phyloP scores from a whole-genome alignment of 2,888 invertebrate species.

The Drosophila algonquin region DNA sequence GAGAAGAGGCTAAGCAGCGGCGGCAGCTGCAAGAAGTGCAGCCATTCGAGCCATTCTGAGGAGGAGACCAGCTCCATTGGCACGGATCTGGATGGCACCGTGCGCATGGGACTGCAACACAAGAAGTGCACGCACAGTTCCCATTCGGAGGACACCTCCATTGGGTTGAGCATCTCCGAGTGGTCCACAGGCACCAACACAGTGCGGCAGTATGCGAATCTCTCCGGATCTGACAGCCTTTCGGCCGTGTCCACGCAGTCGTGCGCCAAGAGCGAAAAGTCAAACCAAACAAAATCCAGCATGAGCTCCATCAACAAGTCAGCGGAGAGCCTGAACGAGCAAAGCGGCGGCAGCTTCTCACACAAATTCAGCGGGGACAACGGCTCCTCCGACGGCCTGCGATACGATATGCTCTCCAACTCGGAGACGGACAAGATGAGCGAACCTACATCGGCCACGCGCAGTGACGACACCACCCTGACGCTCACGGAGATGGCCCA shows the following conservation, averaged over 20 bases:
- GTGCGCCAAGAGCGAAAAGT: constrained; percentile 87
- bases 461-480: constrained; percentile 91
- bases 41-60: constrained; percentile 90
- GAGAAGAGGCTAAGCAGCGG: constrained; percentile 85
- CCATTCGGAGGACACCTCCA: constrained; percentile 94
- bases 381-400: constrained; percentile 83
- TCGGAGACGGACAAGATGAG: constrained; percentile 86
- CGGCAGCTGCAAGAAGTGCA: constrained; percentile 86
- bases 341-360: constrained; percentile 82
- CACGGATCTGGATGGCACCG: constrained; percentile 92
- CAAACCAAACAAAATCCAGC: constrained; percentile 85
- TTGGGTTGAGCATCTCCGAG: constrained; percentile 93
- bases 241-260: constrained; percentile 86
- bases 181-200: constrained; percentile 95
- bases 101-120: constrained; percentile 90
- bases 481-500: constrained; percentile 89
- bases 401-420: constrained; percentile 87
- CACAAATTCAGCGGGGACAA: constrained; percentile 83
- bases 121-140: constrained; percentile 93
- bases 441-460: constrained; percentile 89
- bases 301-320: constrained; percentile 87
- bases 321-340: constrained; percentile 84
- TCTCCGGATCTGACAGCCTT: constrained; percentile 88
- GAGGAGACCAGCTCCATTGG: constrained; percentile 91
- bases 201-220: constrained; percentile 91